Percentiles rank a stretch among this genome's conserved stretches.
Evolutionary conservation across 2,113 vertebrate genomes (phyloP).

Genomic region (Hippocampus guttulatus): DNA sequence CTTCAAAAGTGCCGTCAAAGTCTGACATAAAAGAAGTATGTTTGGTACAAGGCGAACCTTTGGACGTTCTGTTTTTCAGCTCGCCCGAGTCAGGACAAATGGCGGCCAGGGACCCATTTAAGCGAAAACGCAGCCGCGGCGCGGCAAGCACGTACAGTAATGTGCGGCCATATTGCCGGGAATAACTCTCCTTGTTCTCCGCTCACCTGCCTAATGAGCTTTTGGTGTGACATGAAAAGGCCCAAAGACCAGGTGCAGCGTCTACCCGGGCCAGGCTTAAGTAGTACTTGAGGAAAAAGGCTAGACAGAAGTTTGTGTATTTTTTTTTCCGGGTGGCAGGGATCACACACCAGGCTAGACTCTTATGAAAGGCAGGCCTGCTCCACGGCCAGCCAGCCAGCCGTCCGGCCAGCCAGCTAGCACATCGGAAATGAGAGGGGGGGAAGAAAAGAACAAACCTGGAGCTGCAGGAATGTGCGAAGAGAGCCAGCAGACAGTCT

Average conservation of each 20-base stretch:
- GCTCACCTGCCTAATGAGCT: conserved; percentile 69
- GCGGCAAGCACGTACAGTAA: conserved; percentile 6
- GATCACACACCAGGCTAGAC: conserved; percentile 83
- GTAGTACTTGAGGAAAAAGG: conserved; percentile 83
- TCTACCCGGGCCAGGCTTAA: conserved; percentile 65
- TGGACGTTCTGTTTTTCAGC: conserved; percentile 3
- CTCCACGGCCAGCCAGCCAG: conserved; percentile 78
- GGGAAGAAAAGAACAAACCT: conserved; percentile 79
- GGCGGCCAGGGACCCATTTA: conserved; percentile 16
- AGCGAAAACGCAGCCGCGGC: conserved; percentile 29
- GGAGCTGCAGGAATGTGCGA: conserved; percentile 80
- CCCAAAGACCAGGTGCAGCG: conserved; percentile 81
- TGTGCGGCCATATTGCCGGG: conserved; percentile 16
- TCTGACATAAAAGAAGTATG: neutral
- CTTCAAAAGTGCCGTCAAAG: neutral
- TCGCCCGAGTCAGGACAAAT: conserved; percentile 26
- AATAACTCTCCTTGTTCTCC: conserved; percentile 43
- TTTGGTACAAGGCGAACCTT: conserved; percentile 1
- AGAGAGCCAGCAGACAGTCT: conserved; percentile 83
- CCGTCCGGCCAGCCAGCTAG: conserved; percentile 74
- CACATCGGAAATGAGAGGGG: conserved; percentile 85
- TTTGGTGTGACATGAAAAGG: conserved; percentile 55
- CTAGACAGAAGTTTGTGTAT: conserved; percentile 93
- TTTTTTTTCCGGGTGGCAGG: conserved; percentile 50
- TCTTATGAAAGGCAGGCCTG: conserved; percentile 71